A percentile compares a stretch with the other conserved stretches of the same genome.
Conservation (phyloP, 2,113 vertebrate genomes). For the Eptatretus burgeri region DNA sequence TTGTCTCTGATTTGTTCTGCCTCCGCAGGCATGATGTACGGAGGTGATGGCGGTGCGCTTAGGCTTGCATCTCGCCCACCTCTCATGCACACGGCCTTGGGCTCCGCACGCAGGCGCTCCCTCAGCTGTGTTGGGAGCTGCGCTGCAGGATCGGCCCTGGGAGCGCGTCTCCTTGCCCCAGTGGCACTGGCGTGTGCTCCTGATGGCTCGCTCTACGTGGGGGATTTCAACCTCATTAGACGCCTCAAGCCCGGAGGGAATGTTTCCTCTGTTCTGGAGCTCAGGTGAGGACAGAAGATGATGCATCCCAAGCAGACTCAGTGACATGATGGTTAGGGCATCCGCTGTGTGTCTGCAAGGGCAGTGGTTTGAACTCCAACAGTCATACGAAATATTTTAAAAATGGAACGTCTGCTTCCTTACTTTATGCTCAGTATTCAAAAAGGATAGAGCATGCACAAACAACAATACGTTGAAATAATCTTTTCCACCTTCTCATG, state of each 20-base stretch:
- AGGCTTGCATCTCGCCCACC: conserved; percentile 80
- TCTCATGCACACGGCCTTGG: conserved; percentile 81
- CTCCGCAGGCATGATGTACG: conserved; percentile 59
- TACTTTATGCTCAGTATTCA: too few relatives aligned
- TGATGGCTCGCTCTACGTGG: conserved; percentile 81
- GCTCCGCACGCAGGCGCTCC: conserved; percentile 64
- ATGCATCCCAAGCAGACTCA: too few relatives aligned
- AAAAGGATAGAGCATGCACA: too few relatives aligned
- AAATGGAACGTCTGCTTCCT: too few relatives aligned
- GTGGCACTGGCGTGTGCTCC: conserved; percentile 66
- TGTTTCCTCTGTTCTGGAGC: conserved; percentile 70
- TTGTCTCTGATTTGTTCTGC: neutral
- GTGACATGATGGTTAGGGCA: too few relatives aligned
- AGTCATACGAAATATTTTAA: too few relatives aligned
- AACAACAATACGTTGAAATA: too few relatives aligned
- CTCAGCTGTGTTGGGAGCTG: conserved; percentile 42
- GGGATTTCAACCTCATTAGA: conserved; percentile 85
- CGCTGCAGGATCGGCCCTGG: conserved; percentile 41
- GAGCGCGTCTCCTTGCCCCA: conserved; percentile 81
- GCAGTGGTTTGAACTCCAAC: too few relatives aligned
- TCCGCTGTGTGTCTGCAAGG: too few relatives aligned
- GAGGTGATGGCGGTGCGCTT: conserved; percentile 80
- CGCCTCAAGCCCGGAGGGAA: conserved; percentile 81
- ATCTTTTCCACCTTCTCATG: too few relatives aligned
- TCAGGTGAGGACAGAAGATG: conserved; percentile 30